Percentiles rank a stretch among this genome's conserved stretches.
Evolutionary conservation across 2,113 vertebrate genomes (phyloP).

Genomic region (Solea senegalensis): DNA sequence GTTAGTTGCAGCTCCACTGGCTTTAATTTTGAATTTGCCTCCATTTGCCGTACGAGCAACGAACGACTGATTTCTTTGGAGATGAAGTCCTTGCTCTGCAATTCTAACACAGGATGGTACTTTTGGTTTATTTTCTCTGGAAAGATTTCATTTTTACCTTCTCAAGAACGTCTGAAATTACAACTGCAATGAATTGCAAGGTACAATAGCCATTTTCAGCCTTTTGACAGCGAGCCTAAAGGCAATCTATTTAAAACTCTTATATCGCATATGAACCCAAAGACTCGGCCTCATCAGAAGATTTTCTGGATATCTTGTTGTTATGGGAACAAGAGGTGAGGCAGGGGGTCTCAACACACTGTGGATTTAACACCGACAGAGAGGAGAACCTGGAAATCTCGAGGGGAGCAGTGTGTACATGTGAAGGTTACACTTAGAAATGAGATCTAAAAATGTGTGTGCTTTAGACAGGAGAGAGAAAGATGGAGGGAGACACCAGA

Average conservation of each 20-base stretch:
- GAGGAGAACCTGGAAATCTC: neutral
- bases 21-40: neutral
- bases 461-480: neutral
- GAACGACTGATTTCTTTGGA: neutral
- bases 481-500: constrained; percentile 5
- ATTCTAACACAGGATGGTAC: constrained; percentile 38
- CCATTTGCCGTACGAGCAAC: neutral
- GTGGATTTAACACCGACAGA: neutral
- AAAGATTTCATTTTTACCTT: constrained; percentile 11
- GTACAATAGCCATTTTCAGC: neutral
- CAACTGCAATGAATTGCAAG: constrained; percentile 23
- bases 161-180: neutral
- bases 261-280: too few species aligned
- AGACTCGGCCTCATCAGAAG: neutral
- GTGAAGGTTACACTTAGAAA: neutral
- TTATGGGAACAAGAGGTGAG: constrained; percentile 21
- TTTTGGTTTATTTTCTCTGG: constrained; percentile 3
- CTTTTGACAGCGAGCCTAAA: neutral
- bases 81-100: neutral
- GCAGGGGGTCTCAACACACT: neutral
- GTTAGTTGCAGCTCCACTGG: too few species aligned
- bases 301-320: constrained; percentile 11
- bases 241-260: too few species aligned
- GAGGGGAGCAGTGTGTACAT: neutral
- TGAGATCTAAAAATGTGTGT: constrained; percentile 2